phyloP scores from a whole-genome alignment of 2,797 vertebrate species.

The Tenualosa ilisha region DNA sequence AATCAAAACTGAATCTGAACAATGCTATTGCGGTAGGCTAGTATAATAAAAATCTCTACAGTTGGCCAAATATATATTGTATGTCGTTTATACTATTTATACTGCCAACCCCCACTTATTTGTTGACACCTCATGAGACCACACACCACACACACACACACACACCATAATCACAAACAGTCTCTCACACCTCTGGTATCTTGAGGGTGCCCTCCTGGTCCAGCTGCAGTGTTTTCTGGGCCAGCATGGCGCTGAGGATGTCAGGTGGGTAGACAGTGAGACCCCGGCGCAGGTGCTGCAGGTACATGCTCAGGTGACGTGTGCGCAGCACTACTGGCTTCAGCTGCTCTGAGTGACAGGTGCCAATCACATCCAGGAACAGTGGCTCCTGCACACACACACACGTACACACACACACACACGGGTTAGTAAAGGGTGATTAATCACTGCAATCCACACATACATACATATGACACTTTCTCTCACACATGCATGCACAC shows the following conservation, averaged over 20 bases:
- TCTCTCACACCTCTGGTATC: constrained; percentile 58
- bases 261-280: constrained; percentile 78
- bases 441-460: no score
- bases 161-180: neutral
- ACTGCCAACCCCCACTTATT: no score
- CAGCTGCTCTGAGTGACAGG: constrained; percentile 82
- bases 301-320: constrained; percentile 77
- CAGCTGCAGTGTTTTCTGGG: constrained; percentile 63
- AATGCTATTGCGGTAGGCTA: no score
- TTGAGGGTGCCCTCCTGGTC: constrained; percentile 70
- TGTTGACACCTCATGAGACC: no score
- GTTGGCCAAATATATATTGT: no score
- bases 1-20: no score
- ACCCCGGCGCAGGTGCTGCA: constrained; percentile 68
- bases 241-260: constrained; percentile 68
- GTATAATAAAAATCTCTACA: no score
- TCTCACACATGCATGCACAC: no score
- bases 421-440: no score
- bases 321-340: constrained; percentile 77
- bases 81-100: no score
- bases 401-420: neutral
- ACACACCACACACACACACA: neutral
- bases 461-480: no score
- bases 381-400: constrained; percentile 77
- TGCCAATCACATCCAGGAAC: constrained; percentile 89